Evolutionary conservation across 2,113 vertebrate genomes (phyloP), one percentile per base, ranked within the genome.

Genomic region (Morone chrysops): DNA sequence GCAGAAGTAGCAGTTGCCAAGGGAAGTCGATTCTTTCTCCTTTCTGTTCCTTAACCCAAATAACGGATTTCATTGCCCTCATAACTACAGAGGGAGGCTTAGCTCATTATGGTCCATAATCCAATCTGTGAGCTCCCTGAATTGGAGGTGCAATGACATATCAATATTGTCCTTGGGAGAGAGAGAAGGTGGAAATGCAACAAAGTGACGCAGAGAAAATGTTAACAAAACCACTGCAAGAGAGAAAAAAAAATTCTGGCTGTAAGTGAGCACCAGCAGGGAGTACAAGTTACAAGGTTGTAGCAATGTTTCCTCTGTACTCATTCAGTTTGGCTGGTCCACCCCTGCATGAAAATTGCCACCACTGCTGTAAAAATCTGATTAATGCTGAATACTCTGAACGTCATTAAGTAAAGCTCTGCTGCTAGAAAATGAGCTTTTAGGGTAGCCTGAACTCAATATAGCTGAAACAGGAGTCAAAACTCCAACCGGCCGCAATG

Each of bases 91-190:
- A 82, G 82, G 72, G 78, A 89, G 80, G 78, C 75, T 88, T 73
- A 87, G 90, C 78, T 92, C 88, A 89, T 91, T 92, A 89, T 70
- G 48, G 78, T 22, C 72, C 60, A 74, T 92, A 92, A 93, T 92
- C 87, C 89, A 89, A 82, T 92, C 84, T 89, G 75, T 75, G 81
- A 81, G 83, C 85, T 85, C 80, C 75, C 70, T 63, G 73, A 87
- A 66, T 82, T 87, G 78, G 75, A 74, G 56, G 77, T 25, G 53
- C 81, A 86, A 75, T 66, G 84, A 90, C 79, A 87, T 86, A 92
- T 90, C 89, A 89, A 83, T 81, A 88, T 82, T 86, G 87, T 91
- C 91, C 90, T 91, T 92, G 89, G 82, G 77, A 53, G 59, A 66
- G 69, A 74, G 71, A 70, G 75, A 74, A 70, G 62, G 78, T 78